Evolutionary conservation across 2,113 vertebrate genomes (phyloP).

Genomic region (Dasyprocta punctata): DNA sequence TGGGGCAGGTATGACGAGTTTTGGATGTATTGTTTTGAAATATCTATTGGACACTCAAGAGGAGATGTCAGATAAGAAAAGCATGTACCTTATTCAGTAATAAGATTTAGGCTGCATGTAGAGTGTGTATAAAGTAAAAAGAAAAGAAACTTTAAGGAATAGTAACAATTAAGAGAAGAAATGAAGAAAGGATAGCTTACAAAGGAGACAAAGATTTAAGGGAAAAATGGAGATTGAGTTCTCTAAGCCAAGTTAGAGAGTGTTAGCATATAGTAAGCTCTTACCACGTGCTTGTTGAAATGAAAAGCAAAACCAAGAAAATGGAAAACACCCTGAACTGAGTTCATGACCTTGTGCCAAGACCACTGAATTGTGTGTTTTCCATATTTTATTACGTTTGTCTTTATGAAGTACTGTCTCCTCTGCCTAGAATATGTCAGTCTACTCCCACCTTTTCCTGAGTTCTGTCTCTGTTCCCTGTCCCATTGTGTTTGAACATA

Average conservation of each 20-base stretch:
- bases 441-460: not conserved
- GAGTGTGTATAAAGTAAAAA: not conserved
- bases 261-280: not conserved
- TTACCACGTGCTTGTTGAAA: too few relatives aligned
- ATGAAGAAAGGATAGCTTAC: not conserved
- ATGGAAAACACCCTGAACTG: too few relatives aligned
- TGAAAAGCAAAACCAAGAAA: too few relatives aligned
- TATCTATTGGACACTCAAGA: not conserved
- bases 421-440: not conserved
- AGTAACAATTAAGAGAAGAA: not conserved
- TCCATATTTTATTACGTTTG: not conserved
- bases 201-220: not conserved
- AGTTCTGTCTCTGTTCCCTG: not conserved
- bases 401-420: constrained; percentile 16
- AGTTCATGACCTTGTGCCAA: too few relatives aligned
- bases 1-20: not conserved
- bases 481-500: not conserved
- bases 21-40: not conserved
- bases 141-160: not conserved
- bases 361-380: constrained; percentile 1
- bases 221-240: not conserved
- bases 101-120: not conserved
- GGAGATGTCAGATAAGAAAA: not conserved
- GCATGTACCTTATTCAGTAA: not conserved
- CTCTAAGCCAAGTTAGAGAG: not conserved